A percentile compares a stretch with the other conserved stretches of the same genome.
phyloP scores from a whole-genome alignment of 2,888 invertebrate genomes.

The Neria commutata region DNA sequence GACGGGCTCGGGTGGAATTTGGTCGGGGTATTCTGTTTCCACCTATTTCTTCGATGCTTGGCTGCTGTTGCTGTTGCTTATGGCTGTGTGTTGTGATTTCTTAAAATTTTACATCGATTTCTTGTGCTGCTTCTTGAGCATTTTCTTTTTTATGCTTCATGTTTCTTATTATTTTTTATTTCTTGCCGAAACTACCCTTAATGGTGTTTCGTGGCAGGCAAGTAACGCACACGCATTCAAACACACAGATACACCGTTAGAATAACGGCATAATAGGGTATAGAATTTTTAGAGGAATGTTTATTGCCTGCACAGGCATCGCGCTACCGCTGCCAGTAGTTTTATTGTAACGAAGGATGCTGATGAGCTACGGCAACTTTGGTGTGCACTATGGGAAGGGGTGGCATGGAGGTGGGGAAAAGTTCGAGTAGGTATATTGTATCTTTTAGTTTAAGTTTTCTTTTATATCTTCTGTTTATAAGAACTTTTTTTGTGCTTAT shows the following conservation, averaged over 20 bases:
- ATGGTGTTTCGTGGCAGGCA: constrained; percentile 37
- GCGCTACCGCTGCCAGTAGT: constrained; percentile 21
- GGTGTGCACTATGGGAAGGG: background rate
- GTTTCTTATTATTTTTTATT: constrained; percentile 31
- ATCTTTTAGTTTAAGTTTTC: constrained; percentile 12
- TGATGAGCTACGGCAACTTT: background rate
- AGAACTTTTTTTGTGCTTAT: background rate
- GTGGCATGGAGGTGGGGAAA: no score
- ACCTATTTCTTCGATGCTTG: background rate
- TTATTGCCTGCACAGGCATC: constrained; percentile 21
- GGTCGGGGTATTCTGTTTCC: background rate
- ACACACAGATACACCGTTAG: constrained; percentile 18
- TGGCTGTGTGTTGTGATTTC: no score
- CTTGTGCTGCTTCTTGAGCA: constrained; percentile 7
- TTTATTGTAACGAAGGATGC: constrained; percentile 11
- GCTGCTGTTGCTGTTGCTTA: no score
- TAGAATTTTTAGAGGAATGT: constrained; percentile 23
- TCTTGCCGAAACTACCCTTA: constrained; percentile 55
- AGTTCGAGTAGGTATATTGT: background rate
- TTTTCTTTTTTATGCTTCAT: constrained; percentile 4
- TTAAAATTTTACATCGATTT: constrained; percentile 27
- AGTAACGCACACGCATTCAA: no score
- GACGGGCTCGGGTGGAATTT: constrained; percentile 4
- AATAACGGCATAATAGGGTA: constrained; percentile 27
- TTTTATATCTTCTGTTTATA: background rate